phyloP scores from a whole-genome alignment of 2,797 vertebrate genomes.

The Sus cebifrons region DNA sequence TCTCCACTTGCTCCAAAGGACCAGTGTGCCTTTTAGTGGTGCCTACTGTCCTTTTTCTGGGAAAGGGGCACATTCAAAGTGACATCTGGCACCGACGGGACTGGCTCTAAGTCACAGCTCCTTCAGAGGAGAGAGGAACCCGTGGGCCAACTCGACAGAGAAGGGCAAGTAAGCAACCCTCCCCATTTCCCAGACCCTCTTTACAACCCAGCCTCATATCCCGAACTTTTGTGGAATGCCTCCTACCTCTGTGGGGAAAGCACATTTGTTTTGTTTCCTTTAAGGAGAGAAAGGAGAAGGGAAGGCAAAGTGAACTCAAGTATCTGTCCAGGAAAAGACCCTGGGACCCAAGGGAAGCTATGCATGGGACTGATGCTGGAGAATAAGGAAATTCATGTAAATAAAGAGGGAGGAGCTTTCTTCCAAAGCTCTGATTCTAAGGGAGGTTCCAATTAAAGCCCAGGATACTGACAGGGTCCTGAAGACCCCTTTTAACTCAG shows the following conservation, averaged over 20 bases:
- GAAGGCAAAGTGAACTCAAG: not conserved
- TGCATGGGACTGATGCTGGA: not conserved
- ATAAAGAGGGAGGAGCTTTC: not conserved
- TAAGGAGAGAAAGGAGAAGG: not conserved
- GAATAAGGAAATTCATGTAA: not conserved
- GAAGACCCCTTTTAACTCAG: slow-evolving; percentile 4
- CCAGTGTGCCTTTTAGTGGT: not conserved
- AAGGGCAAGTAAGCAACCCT: not conserved
- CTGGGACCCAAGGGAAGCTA: not conserved
- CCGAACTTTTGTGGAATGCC: fast-evolving
- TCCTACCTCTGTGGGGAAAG: not conserved
- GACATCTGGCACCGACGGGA: fast-evolving
- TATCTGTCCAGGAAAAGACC: not conserved
- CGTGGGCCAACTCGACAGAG: fast-evolving
- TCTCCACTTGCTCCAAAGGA: not conserved
- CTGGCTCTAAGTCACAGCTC: not conserved
- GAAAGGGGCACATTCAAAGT: not conserved
- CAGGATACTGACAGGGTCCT: not conserved
- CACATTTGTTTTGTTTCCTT: not conserved
- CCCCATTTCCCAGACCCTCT: not conserved
- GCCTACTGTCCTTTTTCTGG: not conserved
- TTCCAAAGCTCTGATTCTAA: not conserved
- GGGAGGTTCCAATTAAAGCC: not conserved
- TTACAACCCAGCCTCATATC: fast-evolving
- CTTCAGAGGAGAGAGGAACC: not conserved